Base-by-base conservation (phyloP, 1,140 invertebrate genomes). In the Meteorus sp. region DNA sequence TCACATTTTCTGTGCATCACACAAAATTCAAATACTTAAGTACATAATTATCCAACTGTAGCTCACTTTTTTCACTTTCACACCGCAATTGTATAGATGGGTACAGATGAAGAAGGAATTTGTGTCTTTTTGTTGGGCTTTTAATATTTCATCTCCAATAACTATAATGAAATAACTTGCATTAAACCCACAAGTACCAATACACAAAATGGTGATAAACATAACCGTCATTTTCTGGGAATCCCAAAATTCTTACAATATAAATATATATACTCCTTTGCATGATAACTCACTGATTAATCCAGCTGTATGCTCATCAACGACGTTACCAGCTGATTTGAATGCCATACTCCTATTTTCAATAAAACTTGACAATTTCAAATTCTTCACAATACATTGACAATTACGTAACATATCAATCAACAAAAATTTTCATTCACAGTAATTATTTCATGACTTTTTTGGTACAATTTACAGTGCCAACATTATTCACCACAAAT, bases 91-190 rank as follows among this genome's bases (percentile, higher is more conserved):
- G 66, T 86, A 86, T 3, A 93, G 76, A 53, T 85, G 77, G 73
- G 84, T 82, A 55, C 85, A 84, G 4, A 92, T 76, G 67, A 86
- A 92, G 61, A 82, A 72, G 1, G 89, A 89, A 77, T 93, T 94
- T 15, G 85, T 87, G 69, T 94, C 91, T 35, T 70, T 75, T 3
- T 88, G 86, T 69, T 90, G 85, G 3, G 89, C 91, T 77, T 91
- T 92, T n/a, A 93, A 74, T 65, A 94, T 89, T 80, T 94, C 91
- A 83, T 94, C 89, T 13, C 91, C 91, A 71, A 93, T 90, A 47
- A 93, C 82, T 84, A 61, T 59, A 73, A 70, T 61, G 17, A 52
- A 55, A 61, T 22, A 50, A 51, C 27, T 43, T 2, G n/a, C n/a
- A 29, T 44, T 29, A 61, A 50, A 33, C n/a, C n/a, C n/a, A n/a